Percentiles rank a stretch among this genome's conserved stretches.
Evolutionary conservation across 2,888 invertebrate species (phyloP).

Genomic region (Oeneis ivallda): DNA sequence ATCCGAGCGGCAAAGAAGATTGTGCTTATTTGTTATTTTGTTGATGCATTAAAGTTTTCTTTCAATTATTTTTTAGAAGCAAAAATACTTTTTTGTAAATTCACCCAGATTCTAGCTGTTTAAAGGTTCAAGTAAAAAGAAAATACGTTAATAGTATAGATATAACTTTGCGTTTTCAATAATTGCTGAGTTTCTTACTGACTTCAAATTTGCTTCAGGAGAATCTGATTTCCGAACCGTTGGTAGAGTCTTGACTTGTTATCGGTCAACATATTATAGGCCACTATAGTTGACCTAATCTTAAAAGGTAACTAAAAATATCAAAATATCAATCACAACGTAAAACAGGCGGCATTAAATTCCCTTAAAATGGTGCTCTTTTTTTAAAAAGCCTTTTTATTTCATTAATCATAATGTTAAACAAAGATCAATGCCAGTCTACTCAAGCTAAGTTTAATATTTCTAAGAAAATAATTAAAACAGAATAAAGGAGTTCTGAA

Average conservation of each 20-base stretch:
- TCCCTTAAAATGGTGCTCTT: background rate
- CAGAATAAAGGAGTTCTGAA: background rate
- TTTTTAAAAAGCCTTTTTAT: background rate
- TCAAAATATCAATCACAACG: background rate
- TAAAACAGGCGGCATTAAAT: background rate
- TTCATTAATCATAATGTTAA: background rate
- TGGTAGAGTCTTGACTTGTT: too few species aligned
- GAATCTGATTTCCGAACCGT: too few species aligned
- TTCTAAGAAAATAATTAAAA: conserved; percentile 7
- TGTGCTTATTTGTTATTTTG: conserved; percentile 12
- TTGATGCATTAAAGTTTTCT: background rate
- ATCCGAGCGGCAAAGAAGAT: conserved; percentile 9
- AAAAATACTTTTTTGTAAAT: background rate
- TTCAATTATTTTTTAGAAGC: background rate
- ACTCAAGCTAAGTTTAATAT: conserved; percentile 11
- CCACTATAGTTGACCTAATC: too few species aligned
- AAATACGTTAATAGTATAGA: too few species aligned
- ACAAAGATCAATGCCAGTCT: conserved; percentile 2
- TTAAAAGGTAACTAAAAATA: background rate
- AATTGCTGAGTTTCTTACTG: too few species aligned
- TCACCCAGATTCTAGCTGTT: background rate
- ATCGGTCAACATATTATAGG: too few species aligned
- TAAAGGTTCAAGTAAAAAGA: background rate
- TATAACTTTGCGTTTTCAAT: too few species aligned
- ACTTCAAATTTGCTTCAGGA: too few species aligned